Evolutionary conservation across 2,113 vertebrate genomes (phyloP).

Genomic region (Coptodon rendalli): DNA sequence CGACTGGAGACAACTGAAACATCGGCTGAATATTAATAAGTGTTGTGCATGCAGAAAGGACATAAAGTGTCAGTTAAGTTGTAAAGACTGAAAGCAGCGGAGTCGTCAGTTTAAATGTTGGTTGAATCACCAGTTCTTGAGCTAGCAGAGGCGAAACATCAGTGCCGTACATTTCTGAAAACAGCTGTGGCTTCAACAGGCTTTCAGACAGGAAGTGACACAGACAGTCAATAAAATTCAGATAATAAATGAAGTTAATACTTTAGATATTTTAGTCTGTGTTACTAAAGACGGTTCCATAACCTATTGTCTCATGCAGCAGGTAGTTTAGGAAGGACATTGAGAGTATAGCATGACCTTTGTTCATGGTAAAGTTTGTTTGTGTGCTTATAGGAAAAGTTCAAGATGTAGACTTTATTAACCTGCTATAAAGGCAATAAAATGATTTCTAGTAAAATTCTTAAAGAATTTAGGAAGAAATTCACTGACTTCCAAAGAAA

Average conservation of each 20-base stretch:
- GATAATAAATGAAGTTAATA: neutral
- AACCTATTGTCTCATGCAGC: fast-evolving
- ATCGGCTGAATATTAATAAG: neutral
- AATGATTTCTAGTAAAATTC: neutral
- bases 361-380: neutral
- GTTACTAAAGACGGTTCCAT: fast-evolving
- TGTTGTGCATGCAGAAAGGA: neutral
- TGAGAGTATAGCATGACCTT: neutral
- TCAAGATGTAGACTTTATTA: neutral
- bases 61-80: neutral
- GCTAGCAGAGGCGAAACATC: neutral
- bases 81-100: fast-evolving
- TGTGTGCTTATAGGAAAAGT: neutral
- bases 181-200: neutral
- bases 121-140: neutral
- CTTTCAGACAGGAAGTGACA: neutral
- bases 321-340: neutral
- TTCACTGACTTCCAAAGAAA: neutral
- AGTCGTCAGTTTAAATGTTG: neutral
- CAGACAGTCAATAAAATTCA: fast-evolving
- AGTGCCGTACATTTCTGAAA: neutral
- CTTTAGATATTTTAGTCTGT: neutral
- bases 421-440: neutral
- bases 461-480: neutral
- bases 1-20: neutral